Evolutionary conservation across 35 echinoderm and acorn worm species (phyloP), one percentile per base, ranked within the genome.

Genomic region (Anneissia japonica): DNA sequence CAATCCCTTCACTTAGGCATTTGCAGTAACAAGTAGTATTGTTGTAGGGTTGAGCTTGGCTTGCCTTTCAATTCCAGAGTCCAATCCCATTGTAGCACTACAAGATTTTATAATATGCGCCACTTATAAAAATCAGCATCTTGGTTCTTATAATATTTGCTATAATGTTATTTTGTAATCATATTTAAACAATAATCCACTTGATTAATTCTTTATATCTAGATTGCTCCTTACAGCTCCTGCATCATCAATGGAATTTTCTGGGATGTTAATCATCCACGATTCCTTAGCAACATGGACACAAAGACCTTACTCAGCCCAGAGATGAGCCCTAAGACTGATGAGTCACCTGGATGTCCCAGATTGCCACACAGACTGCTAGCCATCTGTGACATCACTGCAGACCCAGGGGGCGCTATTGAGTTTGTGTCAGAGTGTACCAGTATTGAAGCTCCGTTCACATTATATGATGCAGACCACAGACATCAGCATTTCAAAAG

Each of bases 191-290:
- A n/a, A n/a, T n/a, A n/a, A n/a, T n/a, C n/a, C n/a, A n/a, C n/a
- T n/a, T n/a, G n/a, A n/a, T n/a, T n/a, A n/a, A n/a, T n/a, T n/a
- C n/a, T n/a, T n/a, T n/a, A n/a, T n/a, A n/a, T 77, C 33, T 40
- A 99, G 96, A 94, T 94, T 92, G 96, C 92, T 56, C 91, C 96
- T 36, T 99, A 89, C 86, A 87, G 92, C 75, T 99, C 96, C 14
- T 93, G 92, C 72, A 99, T 94, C 41, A 79, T 99, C 74, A 99
- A 99, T 80, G 96, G 96, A 30, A 99, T 99, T 73, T 99, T 94
- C 75, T 99, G 96, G 96, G 91, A 93, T 41, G 75, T 89, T 38
- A 91, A 86, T 75, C 96, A 99, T 37, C 95, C 96, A 28, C 86
- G 96, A 5, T 93, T 99, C 75, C 89, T 99, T 11, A 85, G 84